Evolutionary conservation across 2,797 vertebrate genomes (phyloP), one percentile per base, ranked within the genome.

Genomic region (Diplodus puntazzo): DNA sequence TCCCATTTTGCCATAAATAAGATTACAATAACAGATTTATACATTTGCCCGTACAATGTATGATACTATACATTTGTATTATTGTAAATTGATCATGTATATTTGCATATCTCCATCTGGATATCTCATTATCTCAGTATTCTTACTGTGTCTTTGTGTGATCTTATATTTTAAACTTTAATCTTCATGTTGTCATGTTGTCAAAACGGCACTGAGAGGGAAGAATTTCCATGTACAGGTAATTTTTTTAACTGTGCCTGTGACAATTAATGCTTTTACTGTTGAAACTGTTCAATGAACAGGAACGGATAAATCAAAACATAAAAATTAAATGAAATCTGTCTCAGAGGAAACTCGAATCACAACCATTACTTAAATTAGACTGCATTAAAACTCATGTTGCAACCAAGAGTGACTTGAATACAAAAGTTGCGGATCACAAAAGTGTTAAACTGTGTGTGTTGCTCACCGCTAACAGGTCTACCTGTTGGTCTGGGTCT

Each of bases 401-500:
- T 50, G 45, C 52, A 5, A 23, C 49, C 2, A 45, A 27, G 16
- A 73, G 43, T 17, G 50, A 20, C 39, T 18, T 16, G 10, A 50
- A 73, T 49, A 5, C 21, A 70, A 76, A 34, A 57, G 43, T 6
- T 43, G 23, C 3, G 39, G 13, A 34, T 34, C 34, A 58, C 45
- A 55, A 45, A 45, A 27, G n/a, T 27, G 3, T 52, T 16, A 12
- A 11, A 21, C 11, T 42, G 42, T 58, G 61, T 43, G 52, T 13
- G 18, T 53, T 68, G 48, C 85, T 84, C 54, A 90, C 86, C 77
- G 14, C 82, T 84, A 64, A 86, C 84, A 55, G 84, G 82, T 83
- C 88, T 75, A n/a, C 82, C 84, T 0, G 96, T 96, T 61, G 96
- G 94, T 86, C 96, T 90, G 43, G 96, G 95, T 78, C 97, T 90